A percentile compares a stretch with the other conserved stretches of the same genome.
Conservation (phyloP, 2,888 invertebrate species). For the Brachynemurus nebulosus region DNA sequence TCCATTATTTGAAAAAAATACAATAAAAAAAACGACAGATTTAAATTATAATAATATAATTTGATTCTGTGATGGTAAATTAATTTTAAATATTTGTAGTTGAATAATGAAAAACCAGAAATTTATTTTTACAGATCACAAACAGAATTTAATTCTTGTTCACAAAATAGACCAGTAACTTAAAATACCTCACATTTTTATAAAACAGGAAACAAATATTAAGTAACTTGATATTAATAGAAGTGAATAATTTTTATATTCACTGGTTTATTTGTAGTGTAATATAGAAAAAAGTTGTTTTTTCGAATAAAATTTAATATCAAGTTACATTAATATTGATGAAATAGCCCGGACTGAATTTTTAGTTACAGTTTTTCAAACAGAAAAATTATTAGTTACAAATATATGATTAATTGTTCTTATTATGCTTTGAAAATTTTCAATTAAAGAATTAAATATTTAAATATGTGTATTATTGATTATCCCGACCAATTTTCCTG, state of each 20-base stretch:
- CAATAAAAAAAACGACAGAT: too few relatives aligned
- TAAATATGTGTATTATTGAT: not conserved
- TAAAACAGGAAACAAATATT: not conserved
- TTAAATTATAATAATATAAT: too few relatives aligned
- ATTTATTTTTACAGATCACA: too few relatives aligned
- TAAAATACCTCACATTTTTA: not conserved
- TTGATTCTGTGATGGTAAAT: too few relatives aligned
- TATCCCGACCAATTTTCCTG: too few relatives aligned
- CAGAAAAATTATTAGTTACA: slow-evolving; percentile 1
- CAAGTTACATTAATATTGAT: too few relatives aligned
- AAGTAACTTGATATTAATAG: not conserved
- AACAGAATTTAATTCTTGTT: too few relatives aligned
- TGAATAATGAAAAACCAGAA: too few relatives aligned
- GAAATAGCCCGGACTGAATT: slow-evolving; percentile 4
- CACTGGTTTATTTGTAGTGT: not conserved
- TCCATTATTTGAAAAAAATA: too few relatives aligned
- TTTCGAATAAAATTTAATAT: not conserved
- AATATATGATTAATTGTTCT: not conserved
- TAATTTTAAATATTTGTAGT: too few relatives aligned
- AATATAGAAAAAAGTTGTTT: not conserved
- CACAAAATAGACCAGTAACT: not conserved
- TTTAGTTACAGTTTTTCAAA: not conserved
- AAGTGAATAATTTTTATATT: too few relatives aligned
- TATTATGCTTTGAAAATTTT: slow-evolving; percentile 6
- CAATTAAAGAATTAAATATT: slow-evolving; percentile 4